Conservation (phyloP, 1,140 invertebrate species). For the Ceratoteleas bidentatus region DNA sequence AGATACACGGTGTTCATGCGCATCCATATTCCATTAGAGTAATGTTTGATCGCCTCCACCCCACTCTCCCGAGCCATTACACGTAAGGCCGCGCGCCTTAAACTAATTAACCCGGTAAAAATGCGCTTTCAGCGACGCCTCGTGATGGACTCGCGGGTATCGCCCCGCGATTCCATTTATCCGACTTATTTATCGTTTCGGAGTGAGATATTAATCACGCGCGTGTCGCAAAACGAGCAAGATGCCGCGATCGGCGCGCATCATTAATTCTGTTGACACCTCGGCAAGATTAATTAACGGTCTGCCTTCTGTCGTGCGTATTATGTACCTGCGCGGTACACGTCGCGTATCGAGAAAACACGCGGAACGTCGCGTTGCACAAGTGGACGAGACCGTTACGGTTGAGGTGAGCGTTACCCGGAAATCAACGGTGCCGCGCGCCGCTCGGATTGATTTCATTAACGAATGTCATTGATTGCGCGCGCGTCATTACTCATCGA, state of each 20-base stretch:
- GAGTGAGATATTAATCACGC: conserved; percentile 50
- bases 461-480: conserved; percentile 58
- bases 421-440: conserved; percentile 22
- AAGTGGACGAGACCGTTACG: conserved; percentile 55
- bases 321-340: conserved; percentile 26
- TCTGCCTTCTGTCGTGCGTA: conserved; percentile 43
- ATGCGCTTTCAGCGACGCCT: conserved; percentile 37
- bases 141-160: conserved; percentile 33
- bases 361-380: conserved; percentile 37
- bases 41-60: conserved; percentile 19
- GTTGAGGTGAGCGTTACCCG: conserved; percentile 40
- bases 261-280: conserved; percentile 67
- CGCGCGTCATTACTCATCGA: conserved; percentile 55
- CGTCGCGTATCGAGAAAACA: conserved; percentile 27
- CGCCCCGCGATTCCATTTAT: conserved; percentile 19
- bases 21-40: conserved; percentile 51
- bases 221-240: conserved; percentile 28
- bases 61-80: conserved; percentile 8
- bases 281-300: conserved; percentile 61
- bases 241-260: conserved; percentile 22
- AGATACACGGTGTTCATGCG: conserved; percentile 41
- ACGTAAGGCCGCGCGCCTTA: conserved; percentile 7
- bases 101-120: conserved; percentile 47
- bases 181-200: conserved; percentile 39
- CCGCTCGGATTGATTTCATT: conserved; percentile 59